These are phyloP conservation scores for Trichogramma dendrolimi DNA, from an alignment of 2,888 invertebrate genomes.

Conservation along the genomic window DNA sequence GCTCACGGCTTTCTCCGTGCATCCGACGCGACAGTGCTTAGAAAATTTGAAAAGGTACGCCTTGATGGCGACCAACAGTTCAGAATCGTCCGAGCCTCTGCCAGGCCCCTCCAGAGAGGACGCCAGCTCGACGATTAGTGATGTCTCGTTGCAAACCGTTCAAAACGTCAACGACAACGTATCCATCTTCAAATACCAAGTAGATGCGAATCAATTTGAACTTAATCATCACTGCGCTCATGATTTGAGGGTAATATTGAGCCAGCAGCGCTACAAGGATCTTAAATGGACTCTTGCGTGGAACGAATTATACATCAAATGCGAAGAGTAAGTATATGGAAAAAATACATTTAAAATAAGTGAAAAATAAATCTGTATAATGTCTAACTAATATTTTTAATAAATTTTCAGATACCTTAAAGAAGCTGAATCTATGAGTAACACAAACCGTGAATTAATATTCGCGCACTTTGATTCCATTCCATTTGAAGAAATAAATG, in stretches of 20 bases:
- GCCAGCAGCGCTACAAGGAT: conserved; percentile 67
- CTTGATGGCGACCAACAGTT: too few relatives aligned
- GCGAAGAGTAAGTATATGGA: conserved; percentile 42
- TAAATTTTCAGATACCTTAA: conserved; percentile 52
- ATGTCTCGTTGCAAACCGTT: too few relatives aligned
- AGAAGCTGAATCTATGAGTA: conserved; percentile 60
- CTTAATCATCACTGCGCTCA: too few relatives aligned
- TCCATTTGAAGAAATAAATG: too few relatives aligned
- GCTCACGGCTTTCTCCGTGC: conserved; percentile 71
- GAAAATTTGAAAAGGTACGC: conserved; percentile 31
- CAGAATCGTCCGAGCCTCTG: too few relatives aligned
- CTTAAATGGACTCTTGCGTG: conserved; percentile 68
- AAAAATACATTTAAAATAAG: neutral
- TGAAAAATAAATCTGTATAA: neutral
- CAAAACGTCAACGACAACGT: too few relatives aligned
- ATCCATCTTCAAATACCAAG: too few relatives aligned
- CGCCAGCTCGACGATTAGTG: too few relatives aligned
- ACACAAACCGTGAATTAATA: conserved; percentile 63
- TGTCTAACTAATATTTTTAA: neutral
- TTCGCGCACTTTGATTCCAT: too few relatives aligned
- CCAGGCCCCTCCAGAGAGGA: too few relatives aligned
- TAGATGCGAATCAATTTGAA: too few relatives aligned
- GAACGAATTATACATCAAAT: conserved; percentile 57
- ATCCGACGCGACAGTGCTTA: conserved; percentile 61
- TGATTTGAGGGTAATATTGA: conserved; percentile 62